A percentile compares a stretch with the other conserved stretches of the same genome.
Conservation (phyloP, 2,113 vertebrate genomes). For the Irena cyanogastra region DNA sequence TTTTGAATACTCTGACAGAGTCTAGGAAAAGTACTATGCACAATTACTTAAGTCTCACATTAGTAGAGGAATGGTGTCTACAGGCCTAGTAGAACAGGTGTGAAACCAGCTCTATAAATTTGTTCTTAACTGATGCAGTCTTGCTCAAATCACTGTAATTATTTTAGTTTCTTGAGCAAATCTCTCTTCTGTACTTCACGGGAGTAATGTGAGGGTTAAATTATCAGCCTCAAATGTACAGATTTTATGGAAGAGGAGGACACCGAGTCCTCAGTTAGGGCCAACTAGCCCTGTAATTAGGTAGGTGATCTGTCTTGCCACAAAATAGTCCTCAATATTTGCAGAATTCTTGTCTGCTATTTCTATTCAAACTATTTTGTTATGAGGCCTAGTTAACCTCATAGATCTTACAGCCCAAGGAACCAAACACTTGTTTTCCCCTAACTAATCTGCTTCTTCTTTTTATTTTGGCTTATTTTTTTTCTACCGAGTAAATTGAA, state of each 20-base stretch:
- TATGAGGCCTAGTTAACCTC: not conserved
- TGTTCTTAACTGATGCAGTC: not conserved
- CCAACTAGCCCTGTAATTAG: not conserved
- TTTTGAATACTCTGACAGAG: not conserved
- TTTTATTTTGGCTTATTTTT: not conserved
- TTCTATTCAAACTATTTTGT: not conserved
- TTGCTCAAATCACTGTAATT: not conserved
- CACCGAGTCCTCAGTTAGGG: not conserved
- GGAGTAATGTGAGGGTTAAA: not conserved
- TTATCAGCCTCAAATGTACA: not conserved
- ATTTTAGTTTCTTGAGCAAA: not conserved
- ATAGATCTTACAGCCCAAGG: not conserved
- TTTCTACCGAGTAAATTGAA: not conserved
- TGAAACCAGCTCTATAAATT: not conserved
- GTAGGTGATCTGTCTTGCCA: not conserved
- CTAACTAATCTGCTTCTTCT: not conserved
- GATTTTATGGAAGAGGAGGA: not conserved
- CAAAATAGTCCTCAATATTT: not conserved
- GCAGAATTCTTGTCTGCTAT: not conserved
- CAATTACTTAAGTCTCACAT: not conserved
- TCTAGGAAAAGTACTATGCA: not conserved
- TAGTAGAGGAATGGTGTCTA: not conserved
- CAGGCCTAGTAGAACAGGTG: not conserved
- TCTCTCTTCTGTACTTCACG: not conserved
- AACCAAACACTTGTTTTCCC: not conserved